Conservation (phyloP, 2,888 invertebrate species). For the Trachelus stipa region DNA sequence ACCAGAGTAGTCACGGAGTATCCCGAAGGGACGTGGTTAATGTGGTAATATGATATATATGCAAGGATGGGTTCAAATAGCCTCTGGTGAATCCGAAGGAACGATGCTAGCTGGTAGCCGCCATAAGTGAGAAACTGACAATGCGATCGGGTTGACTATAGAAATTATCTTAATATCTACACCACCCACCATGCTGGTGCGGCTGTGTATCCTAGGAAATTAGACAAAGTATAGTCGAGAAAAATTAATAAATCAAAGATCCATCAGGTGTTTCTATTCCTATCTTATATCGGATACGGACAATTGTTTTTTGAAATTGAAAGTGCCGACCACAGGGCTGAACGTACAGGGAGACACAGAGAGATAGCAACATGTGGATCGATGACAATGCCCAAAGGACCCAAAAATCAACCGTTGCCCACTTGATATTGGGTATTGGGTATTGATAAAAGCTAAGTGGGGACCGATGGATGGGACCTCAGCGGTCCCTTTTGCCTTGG, state of each 20-base stretch:
- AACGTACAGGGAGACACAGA: not conserved
- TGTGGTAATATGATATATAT: constrained; percentile 57
- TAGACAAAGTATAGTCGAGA: not conserved
- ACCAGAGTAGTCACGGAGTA: constrained; percentile 20
- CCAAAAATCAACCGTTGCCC: not conserved
- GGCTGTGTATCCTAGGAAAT: not conserved
- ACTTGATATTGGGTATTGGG: constrained; percentile 7
- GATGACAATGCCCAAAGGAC: not conserved
- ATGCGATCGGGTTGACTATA: not conserved
- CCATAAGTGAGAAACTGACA: constrained; percentile 5
- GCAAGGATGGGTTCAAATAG: constrained; percentile 31
- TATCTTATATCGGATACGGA: not conserved
- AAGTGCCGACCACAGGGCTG: not conserved
- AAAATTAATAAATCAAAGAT: not conserved
- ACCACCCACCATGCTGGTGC: not conserved
- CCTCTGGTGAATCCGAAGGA: constrained; percentile 29
- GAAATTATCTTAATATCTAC: not conserved
- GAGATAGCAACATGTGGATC: constrained; percentile 1
- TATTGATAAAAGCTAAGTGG: constrained; percentile 51
- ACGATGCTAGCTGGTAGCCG: constrained; percentile 12
- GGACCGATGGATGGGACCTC: constrained; percentile 30
- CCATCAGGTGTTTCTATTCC: not conserved
- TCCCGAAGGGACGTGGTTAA: constrained; percentile 52
- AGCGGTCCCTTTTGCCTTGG: constrained; percentile 30
- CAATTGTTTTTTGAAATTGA: not conserved